A percentile compares a stretch with the other conserved stretches of the same genome.
These are phyloP conservation scores for Saguinus imperator DNA, from an alignment of 2,113 vertebrate genomes.

Conservation along the genomic window DNA sequence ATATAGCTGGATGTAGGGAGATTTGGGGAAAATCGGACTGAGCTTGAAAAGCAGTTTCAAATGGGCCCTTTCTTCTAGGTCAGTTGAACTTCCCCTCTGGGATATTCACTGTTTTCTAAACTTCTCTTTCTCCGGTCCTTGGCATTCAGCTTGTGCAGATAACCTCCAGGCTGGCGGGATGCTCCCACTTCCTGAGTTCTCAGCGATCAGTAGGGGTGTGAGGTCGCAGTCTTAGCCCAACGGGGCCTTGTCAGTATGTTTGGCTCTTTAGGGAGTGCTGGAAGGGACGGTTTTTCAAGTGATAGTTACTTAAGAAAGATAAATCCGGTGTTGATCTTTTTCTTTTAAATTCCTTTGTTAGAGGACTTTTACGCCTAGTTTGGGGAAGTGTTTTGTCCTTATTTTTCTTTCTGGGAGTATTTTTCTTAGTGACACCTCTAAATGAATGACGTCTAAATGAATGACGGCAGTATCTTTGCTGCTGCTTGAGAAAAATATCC, in stretches of 20 bases:
- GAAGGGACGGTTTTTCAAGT: background rate
- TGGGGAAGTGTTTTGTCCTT: background rate
- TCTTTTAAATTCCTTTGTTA: background rate
- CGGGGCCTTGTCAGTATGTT: background rate
- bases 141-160: background rate
- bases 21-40: background rate
- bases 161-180: background rate
- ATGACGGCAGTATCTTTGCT: background rate
- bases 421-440: background rate
- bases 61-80: background rate
- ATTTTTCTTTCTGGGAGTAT: background rate
- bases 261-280: background rate
- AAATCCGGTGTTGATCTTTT: background rate
- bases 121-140: conserved; percentile 41
- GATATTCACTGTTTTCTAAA: conserved; percentile 36
- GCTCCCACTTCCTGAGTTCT: background rate
- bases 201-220: background rate
- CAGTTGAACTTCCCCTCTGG: background rate
- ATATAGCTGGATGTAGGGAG: background rate
- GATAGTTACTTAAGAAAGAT: background rate
- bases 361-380: background rate
- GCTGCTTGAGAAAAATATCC: conserved; percentile 7
- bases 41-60: background rate
- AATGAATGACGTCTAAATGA: background rate
- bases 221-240: background rate